Conservation (phyloP, 2,113 vertebrate genomes). For the Salvelinus namaycush region DNA sequence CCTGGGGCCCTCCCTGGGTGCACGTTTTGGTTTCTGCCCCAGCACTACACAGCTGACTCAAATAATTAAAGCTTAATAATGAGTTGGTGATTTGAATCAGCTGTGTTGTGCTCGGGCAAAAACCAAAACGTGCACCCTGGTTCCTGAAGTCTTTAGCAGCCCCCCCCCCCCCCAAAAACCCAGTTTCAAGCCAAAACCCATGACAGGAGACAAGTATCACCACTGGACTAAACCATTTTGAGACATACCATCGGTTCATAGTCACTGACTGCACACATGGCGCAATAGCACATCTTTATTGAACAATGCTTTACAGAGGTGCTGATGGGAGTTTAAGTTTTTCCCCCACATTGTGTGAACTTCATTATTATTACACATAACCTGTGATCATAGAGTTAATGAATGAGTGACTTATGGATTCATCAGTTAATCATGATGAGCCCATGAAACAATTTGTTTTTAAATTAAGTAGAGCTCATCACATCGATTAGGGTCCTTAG, state of each 20-base stretch:
- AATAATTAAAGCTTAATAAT: too few species aligned
- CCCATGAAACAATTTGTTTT: conserved; percentile 21
- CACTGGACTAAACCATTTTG: neutral
- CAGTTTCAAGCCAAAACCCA: neutral
- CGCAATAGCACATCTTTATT: conserved; percentile 60
- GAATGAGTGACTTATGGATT: neutral
- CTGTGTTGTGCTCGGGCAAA: too few species aligned
- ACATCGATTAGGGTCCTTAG: conserved; percentile 39
- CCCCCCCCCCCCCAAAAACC: neutral
- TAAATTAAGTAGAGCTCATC: conserved; percentile 43
- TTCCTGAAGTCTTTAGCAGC: too few species aligned
- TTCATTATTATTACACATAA: conserved; percentile 21
- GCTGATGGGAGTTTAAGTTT: conserved; percentile 41
- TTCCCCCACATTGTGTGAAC: conserved; percentile 16
- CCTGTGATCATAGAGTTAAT: conserved; percentile 20
- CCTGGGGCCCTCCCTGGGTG: too few species aligned
- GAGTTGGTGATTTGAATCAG: too few species aligned
- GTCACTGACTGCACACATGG: too few species aligned
- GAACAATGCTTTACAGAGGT: conserved; percentile 47
- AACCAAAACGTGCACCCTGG: too few species aligned
- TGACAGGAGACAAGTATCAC: neutral
- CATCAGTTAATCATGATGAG: neutral
- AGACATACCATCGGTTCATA: neutral
- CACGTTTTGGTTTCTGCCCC: too few species aligned
- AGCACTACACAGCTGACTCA: too few species aligned